A percentile compares a stretch with the other conserved stretches of the same genome.
These are phyloP conservation scores for Athetis lepigone DNA, from an alignment of 2,888 invertebrate genomes.

Conservation along the genomic window DNA sequence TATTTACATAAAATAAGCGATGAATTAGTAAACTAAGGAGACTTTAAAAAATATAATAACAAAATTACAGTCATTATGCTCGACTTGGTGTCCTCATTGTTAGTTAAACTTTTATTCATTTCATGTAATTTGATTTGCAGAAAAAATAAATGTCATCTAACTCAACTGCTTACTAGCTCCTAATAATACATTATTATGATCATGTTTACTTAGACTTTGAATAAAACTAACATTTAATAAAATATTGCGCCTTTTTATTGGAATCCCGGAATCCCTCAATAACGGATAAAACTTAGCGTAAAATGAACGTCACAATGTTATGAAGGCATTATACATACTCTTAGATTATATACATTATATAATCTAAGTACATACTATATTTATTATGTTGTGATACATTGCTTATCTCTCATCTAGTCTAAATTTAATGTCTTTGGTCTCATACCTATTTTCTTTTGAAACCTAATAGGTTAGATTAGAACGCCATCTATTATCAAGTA, in stretches of 20 bases:
- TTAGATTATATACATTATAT: too few relatives aligned
- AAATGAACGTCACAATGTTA: too few relatives aligned
- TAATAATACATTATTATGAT: background rate
- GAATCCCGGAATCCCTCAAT: background rate
- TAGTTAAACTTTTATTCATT: constrained; percentile 25
- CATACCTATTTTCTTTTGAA: too few relatives aligned
- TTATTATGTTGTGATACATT: too few relatives aligned
- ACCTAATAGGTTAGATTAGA: too few relatives aligned
- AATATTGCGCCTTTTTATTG: background rate
- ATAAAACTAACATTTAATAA: constrained; percentile 4
- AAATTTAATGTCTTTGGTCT: too few relatives aligned
- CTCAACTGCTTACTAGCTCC: background rate
- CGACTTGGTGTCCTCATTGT: background rate
- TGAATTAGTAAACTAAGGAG: background rate
- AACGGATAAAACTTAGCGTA: background rate
- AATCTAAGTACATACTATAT: too few relatives aligned
- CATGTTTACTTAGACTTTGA: constrained; percentile 9
- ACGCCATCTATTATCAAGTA: constrained; percentile 33
- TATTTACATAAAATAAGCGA: background rate
- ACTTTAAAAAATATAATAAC: background rate
- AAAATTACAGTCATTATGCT: background rate
- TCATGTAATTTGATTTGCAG: constrained; percentile 7
- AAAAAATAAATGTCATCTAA: constrained; percentile 1
- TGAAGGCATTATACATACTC: too few relatives aligned
- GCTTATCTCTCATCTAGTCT: too few relatives aligned